Evolutionary conservation across 1,140 invertebrate genomes (phyloP).

Genomic region (Euwallacea fornicatus): DNA sequence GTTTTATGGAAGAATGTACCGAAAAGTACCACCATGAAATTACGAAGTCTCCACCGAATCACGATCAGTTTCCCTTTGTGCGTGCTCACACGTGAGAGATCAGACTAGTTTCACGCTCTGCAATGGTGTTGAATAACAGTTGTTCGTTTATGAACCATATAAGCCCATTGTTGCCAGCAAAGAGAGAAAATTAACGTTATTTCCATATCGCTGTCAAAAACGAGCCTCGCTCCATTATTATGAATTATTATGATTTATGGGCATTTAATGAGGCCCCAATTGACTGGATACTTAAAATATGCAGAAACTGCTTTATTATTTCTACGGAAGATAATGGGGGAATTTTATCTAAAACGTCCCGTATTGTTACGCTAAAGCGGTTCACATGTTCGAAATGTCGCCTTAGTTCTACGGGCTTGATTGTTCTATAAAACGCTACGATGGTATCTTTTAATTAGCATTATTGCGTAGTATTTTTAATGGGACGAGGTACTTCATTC

Average conservation of each 20-base stretch:
- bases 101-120: not conserved
- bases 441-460: slow-evolving; percentile 26
- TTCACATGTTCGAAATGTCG: slow-evolving; percentile 30
- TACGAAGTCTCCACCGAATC: no score
- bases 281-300: slow-evolving; percentile 11
- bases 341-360: slow-evolving; percentile 31
- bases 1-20: no score
- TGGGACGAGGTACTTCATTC: not conserved
- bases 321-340: slow-evolving; percentile 13
- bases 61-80: no score
- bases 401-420: slow-evolving; percentile 14
- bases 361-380: slow-evolving; percentile 28
- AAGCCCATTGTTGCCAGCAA: slow-evolving; percentile 20
- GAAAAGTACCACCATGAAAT: no score
- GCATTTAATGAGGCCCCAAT: slow-evolving; percentile 9
- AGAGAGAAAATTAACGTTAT: slow-evolving; percentile 6
- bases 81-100: no score
- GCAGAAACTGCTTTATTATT: slow-evolving; percentile 9
- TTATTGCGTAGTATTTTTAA: slow-evolving; percentile 20
- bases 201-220: slow-evolving; percentile 22
- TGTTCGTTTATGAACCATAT: slow-evolving; percentile 23
- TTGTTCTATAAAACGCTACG: slow-evolving; percentile 24
- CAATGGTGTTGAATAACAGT: slow-evolving; percentile 26
- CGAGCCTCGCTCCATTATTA: not conserved
- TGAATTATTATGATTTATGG: slow-evolving; percentile 17